phyloP scores from a whole-genome alignment of 2,888 invertebrate species.

The Brachyopa scutellaris region DNA sequence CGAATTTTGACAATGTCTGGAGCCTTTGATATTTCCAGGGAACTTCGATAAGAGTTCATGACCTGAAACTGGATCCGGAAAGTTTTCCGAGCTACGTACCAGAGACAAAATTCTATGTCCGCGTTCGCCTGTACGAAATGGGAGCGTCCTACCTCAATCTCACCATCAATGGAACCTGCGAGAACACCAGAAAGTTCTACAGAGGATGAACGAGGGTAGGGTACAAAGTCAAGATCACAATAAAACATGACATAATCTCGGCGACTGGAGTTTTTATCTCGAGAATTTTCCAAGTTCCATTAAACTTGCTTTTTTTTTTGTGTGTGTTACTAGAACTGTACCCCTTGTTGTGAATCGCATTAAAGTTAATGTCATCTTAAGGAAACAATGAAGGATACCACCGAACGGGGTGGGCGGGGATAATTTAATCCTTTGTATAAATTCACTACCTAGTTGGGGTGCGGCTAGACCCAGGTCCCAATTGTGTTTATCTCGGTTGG shows the following conservation, averaged over 20 bases:
- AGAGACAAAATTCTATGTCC: slow-evolving; percentile 26
- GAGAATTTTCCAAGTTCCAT: not conserved
- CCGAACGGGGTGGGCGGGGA: not conserved
- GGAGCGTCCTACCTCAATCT: not conserved
- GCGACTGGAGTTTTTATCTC: slow-evolving; percentile 1
- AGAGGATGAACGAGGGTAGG: not conserved
- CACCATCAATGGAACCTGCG: slow-evolving; percentile 13
- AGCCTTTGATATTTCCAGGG: not conserved
- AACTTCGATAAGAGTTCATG: slow-evolving; percentile 26
- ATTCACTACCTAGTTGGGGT: not conserved
- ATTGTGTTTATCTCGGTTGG: slow-evolving; percentile 27
- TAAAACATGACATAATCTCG: slow-evolving; percentile 22
- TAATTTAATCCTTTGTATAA: slow-evolving; percentile 16
- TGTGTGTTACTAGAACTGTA: too few relatives aligned
- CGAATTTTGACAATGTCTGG: not conserved
- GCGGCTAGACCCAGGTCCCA: slow-evolving; percentile 2
- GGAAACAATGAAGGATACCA: not conserved
- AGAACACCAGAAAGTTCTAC: not conserved
- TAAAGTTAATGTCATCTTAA: slow-evolving; percentile 11
- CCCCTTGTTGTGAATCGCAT: slow-evolving; percentile 25
- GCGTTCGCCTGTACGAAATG: slow-evolving; percentile 25
- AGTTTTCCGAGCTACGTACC: slow-evolving; percentile 57
- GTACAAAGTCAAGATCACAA: slow-evolving; percentile 35
- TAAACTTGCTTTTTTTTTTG: not conserved
- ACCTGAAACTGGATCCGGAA: slow-evolving; percentile 33